Conservation (phyloP, 92 coral and sea anemone genomes). For the Actinernus sp. region DNA sequence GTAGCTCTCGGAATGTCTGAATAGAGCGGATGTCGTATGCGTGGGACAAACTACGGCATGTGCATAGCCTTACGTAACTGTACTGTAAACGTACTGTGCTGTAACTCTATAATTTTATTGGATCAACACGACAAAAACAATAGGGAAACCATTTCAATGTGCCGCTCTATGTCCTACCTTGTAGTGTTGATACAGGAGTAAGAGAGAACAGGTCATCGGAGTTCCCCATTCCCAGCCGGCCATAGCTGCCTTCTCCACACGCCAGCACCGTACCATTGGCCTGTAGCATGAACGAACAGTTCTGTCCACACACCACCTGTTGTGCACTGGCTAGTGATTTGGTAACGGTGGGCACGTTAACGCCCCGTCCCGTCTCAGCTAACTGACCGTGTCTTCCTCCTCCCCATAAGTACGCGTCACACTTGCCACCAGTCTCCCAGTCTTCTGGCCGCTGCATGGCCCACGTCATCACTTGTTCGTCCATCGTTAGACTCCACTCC, state of each 20-base stretch:
- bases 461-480: conserved; percentile 89
- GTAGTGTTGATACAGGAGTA: conserved; percentile 72
- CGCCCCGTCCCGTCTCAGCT: conserved; percentile 84
- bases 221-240: conserved; percentile 91
- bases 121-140: no score
- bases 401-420: conserved; percentile 90
- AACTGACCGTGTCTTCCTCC: conserved; percentile 92
- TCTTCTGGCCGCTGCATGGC: conserved; percentile 86
- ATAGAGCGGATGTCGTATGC: no score
- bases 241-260: conserved; percentile 92
- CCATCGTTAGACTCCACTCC: conserved; percentile 83
- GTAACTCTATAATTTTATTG: no score
- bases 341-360: conserved; percentile 78
- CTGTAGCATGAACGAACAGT: conserved; percentile 74
- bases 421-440: conserved; percentile 87
- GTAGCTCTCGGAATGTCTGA: no score
- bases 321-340: conserved; percentile 78
- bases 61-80: no score
- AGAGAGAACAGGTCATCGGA: conserved; percentile 76
- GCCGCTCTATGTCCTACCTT: no score
- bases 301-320: conserved; percentile 84
- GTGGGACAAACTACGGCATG: no score
- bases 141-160: no score
- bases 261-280: conserved; percentile 78
- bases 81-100: no score